Conservation (phyloP, 2,888 invertebrate genomes). For the Nephrotoma guestfalica region DNA sequence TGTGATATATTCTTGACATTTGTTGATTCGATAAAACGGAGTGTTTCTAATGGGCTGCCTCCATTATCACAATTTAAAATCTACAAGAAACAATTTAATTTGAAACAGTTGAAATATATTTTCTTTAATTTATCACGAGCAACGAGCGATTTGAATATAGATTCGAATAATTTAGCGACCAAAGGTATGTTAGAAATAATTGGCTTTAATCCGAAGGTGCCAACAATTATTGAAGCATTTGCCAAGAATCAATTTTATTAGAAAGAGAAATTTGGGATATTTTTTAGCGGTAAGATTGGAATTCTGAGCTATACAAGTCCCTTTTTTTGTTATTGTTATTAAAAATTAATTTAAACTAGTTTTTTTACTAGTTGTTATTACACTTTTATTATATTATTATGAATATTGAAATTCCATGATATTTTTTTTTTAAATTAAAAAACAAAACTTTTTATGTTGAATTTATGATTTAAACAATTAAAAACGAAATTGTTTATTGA, state of each 20-base stretch:
- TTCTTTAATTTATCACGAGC: conserved; percentile 20
- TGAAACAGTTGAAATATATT: neutral
- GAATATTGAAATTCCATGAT: neutral
- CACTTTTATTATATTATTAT: neutral
- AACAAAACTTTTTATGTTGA: neutral
- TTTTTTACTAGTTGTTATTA: neutral
- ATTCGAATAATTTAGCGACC: conserved; percentile 9
- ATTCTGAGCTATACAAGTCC: neutral
- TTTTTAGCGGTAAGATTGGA: neutral
- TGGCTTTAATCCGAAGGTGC: conserved; percentile 35
- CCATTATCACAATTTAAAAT: neutral
- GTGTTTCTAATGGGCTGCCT: conserved; percentile 16
- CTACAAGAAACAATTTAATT: neutral
- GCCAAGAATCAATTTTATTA: conserved; percentile 21
- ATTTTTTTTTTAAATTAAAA: neutral
- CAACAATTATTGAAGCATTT: conserved; percentile 36
- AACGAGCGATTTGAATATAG: conserved; percentile 11
- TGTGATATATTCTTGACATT: conserved; percentile 27
- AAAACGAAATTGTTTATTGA: neutral
- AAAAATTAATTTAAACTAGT: neutral
- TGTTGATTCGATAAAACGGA: conserved; percentile 24
- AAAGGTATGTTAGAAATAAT: conserved; percentile 34
- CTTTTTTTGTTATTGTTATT: neutral
- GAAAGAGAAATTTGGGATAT: neutral
- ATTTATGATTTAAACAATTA: neutral